These are phyloP conservation scores for Cantharis lateralis DNA, from an alignment of 2,888 invertebrate species.

Conservation along the genomic window DNA sequence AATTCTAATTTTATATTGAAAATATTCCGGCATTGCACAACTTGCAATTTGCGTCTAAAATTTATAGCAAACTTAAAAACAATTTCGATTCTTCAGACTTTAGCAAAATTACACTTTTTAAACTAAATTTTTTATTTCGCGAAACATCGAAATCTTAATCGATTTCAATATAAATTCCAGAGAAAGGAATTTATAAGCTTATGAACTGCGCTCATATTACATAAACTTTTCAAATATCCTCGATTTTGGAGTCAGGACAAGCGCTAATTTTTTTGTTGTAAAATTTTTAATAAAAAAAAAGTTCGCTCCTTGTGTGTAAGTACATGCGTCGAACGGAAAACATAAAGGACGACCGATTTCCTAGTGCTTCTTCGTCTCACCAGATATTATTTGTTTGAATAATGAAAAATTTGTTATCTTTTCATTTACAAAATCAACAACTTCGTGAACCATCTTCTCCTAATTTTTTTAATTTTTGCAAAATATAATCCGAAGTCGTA, in stretches of 20 bases:
- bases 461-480: conserved; percentile 3
- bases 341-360: conserved; percentile 10
- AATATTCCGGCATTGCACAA: conserved; percentile 19
- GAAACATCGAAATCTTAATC: conserved; percentile 34
- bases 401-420: conserved; percentile 24
- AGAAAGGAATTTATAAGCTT: conserved; percentile 45
- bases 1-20: conserved; percentile 28
- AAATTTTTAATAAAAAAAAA: conserved; percentile 14
- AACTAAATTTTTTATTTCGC: background rate
- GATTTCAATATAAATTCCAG: conserved; percentile 52
- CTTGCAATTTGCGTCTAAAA: conserved; percentile 27
- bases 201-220: conserved; percentile 43
- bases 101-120: background rate
- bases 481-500: background rate
- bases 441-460: background rate
- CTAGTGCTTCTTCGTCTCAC: conserved; percentile 3
- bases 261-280: conserved; percentile 15
- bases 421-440: conserved; percentile 22
- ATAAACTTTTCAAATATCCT: conserved; percentile 47
- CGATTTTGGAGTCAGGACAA: background rate
- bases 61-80: background rate
- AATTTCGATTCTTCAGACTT: background rate
- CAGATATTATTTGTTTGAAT: conserved; percentile 16
- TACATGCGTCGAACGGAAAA: background rate
- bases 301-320: conserved; percentile 3